Percentiles rank a stretch among this genome's conserved stretches.
Conservation (phyloP, 2,797 vertebrate genomes). For the Paedocypris micromegethes region DNA sequence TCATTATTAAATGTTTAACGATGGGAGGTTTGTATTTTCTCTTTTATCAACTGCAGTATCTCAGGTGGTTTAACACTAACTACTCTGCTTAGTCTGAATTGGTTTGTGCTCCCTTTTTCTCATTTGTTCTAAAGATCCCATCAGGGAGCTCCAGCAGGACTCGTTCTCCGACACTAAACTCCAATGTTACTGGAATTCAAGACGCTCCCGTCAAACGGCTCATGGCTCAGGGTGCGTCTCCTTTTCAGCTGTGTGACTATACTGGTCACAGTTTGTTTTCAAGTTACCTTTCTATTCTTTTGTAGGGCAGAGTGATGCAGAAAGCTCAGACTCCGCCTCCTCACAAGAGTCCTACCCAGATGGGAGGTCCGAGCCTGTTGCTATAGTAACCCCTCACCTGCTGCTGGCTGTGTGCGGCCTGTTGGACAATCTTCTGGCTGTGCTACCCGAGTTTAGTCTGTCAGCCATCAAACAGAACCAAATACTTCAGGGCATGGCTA, state of each 20-base stretch:
- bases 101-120: background rate
- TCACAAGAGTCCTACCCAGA: constrained; percentile 63
- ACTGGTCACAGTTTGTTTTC: too few relatives aligned
- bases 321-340: constrained; percentile 65
- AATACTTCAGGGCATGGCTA: constrained; percentile 73
- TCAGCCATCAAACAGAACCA: constrained; percentile 67
- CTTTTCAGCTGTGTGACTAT: too few relatives aligned
- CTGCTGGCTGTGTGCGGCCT: constrained; percentile 82
- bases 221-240: constrained; percentile 74
- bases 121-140: constrained; percentile 57
- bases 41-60: too few relatives aligned
- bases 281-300: background rate
- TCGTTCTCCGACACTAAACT: constrained; percentile 51
- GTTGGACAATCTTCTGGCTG: constrained; percentile 78
- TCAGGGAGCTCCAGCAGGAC: constrained; percentile 60
- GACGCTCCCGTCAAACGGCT: constrained; percentile 70
- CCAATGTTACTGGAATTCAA: constrained; percentile 52
- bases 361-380: constrained; percentile 55
- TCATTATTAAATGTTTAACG: too few relatives aligned
- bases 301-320: constrained; percentile 79
- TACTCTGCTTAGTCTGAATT: background rate
- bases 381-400: constrained; percentile 82
- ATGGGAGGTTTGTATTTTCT: too few relatives aligned
- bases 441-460: constrained; percentile 77
- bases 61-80: too few relatives aligned